Base-by-base conservation (phyloP, 2,888 invertebrate genomes). In the Oxyscelio sp. region DNA sequence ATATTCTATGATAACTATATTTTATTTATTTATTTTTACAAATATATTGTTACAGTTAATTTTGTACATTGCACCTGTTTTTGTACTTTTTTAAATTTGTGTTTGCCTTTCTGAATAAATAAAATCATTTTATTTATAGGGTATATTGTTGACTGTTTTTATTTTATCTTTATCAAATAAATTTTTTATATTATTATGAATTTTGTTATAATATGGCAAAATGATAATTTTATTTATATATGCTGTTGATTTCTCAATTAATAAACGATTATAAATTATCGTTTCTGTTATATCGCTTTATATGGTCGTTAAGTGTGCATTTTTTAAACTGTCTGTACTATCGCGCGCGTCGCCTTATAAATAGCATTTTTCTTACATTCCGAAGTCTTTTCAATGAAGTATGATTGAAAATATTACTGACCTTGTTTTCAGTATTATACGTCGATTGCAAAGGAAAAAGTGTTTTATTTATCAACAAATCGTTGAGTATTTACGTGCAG, bases 381-480 rank as follows among this genome's bases (percentile, higher is more conserved):
- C 79, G 24, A 70, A 48, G 79, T 74, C 63, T 56, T 31, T 61
- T 66, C 74, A 70, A 38, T 77, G 58, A 48, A 45, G 43, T 31
- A 61, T 48, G 70, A 83, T 79, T 65, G 66, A 59, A 79, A 83
- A 66, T 75, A 74, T 68, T 58, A 58, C 75, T 70, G 78, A 59
- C 79, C 83, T 84, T 79, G 71, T 79, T 83, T 84, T 40, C 48
- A 78, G 56, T 71, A 34, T 19, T n/a, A 50, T 56, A 15, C 45
- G 21, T 27, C 27, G 50, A 13, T 27, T 40, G n/a, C 31, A 56
- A 19, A 24, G 38, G 56, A 61, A 78, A 68, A 78, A 48, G 48
- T 71, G 52, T 22, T 73, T 78, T 73, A 83, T 83, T 79, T 74
- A 79, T 81, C 59, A 68, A 81, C 74, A 68, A 81, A 73, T 65